A percentile compares a stretch with the other conserved stretches of the same genome.
Evolutionary conservation across 1,140 invertebrate species (phyloP).

Genomic region (Anagrus nilaparvatae): DNA sequence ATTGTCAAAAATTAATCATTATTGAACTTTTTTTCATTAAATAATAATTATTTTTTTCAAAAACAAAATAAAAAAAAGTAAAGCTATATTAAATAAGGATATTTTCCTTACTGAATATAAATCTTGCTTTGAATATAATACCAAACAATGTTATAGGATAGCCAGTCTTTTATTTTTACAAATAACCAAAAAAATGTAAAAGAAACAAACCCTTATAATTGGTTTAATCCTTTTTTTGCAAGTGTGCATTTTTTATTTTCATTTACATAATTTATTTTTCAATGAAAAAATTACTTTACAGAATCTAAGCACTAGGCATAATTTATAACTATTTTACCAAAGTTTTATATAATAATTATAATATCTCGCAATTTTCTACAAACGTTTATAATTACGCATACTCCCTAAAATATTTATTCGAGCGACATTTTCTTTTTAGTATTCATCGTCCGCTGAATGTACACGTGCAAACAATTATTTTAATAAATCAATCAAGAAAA

Average conservation of each 20-base stretch:
- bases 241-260: conserved; percentile 10
- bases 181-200: conserved; percentile 3
- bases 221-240: too few species aligned
- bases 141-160: conserved; percentile 13
- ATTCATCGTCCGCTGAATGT: conserved; percentile 23
- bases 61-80: too few species aligned
- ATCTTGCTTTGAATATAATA: conserved; percentile 13
- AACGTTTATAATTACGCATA: conserved; percentile 11
- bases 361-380: conserved; percentile 10
- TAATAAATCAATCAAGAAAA: conserved; percentile 24
- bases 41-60: too few species aligned
- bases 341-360: too few species aligned
- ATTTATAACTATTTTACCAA: conserved; percentile 8
- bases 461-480: conserved; percentile 26
- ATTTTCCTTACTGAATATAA: conserved; percentile 11
- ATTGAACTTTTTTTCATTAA: too few species aligned
- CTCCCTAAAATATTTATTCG: conserved; percentile 9
- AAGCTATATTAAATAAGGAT: too few species aligned
- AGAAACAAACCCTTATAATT: conserved; percentile 16
- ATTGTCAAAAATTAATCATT: too few species aligned
- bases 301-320: conserved; percentile 7
- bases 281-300: conserved; percentile 5
- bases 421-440: conserved; percentile 13
- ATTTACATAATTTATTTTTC: conserved; percentile 10
- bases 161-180: conserved; percentile 10